Percentiles rank a stretch among this genome's conserved stretches.
These are phyloP conservation scores for Cinara cedri DNA, from an alignment of 2,888 invertebrate species.

Conservation along the genomic window DNA sequence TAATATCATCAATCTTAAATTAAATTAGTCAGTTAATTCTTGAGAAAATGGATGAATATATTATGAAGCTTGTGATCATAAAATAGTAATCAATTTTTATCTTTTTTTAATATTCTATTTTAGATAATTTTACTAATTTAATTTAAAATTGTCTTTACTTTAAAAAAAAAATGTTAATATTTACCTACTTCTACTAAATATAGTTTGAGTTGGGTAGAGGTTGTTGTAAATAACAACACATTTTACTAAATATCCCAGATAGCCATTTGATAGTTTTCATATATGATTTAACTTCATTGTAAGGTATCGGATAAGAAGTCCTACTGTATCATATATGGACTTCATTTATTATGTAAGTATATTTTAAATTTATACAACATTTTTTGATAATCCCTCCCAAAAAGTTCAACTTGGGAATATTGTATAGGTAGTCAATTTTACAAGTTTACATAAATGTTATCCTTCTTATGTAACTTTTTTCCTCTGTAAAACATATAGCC, in stretches of 20 bases:
- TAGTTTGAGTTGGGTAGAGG: slow-evolving; percentile 23
- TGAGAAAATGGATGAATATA: not conserved
- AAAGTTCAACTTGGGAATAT: slow-evolving; percentile 27
- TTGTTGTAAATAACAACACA: slow-evolving; percentile 30
- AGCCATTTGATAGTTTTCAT: slow-evolving; percentile 31
- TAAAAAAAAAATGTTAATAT: slow-evolving; percentile 21
- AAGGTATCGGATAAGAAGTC: slow-evolving; percentile 29
- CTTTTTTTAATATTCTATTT: not conserved
- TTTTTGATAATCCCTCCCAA: slow-evolving; percentile 16
- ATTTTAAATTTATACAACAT: slow-evolving; percentile 13
- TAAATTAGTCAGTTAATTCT: slow-evolving; percentile 12
- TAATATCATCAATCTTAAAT: slow-evolving; percentile 10
- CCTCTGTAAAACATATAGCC: slow-evolving; percentile 35
- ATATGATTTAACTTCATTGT: slow-evolving; percentile 23
- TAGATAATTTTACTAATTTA: slow-evolving; percentile 9
- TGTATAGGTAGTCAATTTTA: slow-evolving; percentile 10
- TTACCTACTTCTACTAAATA: slow-evolving; percentile 36
- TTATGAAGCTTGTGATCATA: not conserved
- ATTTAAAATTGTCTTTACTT: slow-evolving; percentile 1
- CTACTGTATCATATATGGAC: slow-evolving; percentile 8
- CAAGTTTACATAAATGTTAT: slow-evolving; percentile 15
- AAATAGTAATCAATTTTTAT: too few species aligned
- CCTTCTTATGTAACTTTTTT: slow-evolving; percentile 30
- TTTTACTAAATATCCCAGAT: slow-evolving; percentile 33
- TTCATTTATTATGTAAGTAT: slow-evolving; percentile 18